phyloP scores from a whole-genome alignment of 2,113 vertebrate species.

The Platycercus adscitus region DNA sequence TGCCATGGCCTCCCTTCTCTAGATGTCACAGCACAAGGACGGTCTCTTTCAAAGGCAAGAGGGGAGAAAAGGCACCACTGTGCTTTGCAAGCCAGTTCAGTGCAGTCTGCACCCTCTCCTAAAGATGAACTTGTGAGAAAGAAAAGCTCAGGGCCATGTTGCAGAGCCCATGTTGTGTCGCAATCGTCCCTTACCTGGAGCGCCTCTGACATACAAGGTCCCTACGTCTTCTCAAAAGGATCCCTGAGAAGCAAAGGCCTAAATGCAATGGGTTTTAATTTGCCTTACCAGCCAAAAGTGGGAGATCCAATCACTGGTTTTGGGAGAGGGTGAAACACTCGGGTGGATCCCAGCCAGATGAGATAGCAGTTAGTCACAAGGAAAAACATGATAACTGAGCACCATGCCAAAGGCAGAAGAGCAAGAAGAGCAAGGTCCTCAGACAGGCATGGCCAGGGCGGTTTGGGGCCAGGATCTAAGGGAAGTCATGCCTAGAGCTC shows the following conservation, averaged over 20 bases:
- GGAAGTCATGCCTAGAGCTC: background rate
- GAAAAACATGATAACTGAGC: background rate
- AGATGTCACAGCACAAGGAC: constrained; percentile 34
- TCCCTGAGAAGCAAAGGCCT: background rate
- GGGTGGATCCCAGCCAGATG: background rate
- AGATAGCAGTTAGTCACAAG: background rate
- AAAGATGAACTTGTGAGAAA: background rate
- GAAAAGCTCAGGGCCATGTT: accelerated
- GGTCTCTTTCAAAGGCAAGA: constrained; percentile 28
- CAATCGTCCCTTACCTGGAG: background rate
- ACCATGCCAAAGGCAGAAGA: background rate
- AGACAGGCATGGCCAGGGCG: background rate
- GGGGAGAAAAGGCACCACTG: background rate
- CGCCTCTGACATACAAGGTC: background rate
- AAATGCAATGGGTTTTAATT: background rate
- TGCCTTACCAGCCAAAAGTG: background rate
- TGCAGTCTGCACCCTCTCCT: background rate
- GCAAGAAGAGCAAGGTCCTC: background rate
- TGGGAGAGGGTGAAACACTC: background rate
- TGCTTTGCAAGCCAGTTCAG: background rate
- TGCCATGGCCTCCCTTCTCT: background rate
- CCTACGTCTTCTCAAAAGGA: accelerated
- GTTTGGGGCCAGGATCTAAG: background rate
- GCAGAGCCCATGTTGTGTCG: accelerated
- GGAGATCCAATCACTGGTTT: accelerated